Base-by-base conservation (phyloP, 2,888 invertebrate species). In the Biston stratarius region DNA sequence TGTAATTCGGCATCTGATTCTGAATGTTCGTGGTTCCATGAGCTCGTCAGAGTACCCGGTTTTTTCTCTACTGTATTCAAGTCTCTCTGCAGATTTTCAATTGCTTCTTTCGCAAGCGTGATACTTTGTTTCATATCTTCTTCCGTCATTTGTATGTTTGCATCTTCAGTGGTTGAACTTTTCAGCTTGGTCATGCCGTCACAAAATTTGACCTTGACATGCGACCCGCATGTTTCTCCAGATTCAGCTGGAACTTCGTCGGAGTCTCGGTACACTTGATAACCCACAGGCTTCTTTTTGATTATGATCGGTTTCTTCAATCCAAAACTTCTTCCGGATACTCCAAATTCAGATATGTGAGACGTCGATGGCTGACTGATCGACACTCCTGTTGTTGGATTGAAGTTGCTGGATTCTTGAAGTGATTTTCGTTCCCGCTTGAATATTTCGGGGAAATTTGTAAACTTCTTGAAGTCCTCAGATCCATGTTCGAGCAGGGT, bases 161-260 rank as follows among this genome's bases (percentile, higher is more conserved):
- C 44, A 11, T 77, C 76, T 63, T 82, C 82, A 24, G 77, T 74
- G 0, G 68, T 70, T 24, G 84, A 66, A 49, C 75, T 77, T 55
- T 71, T 81, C 69, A 79, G 71, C 59, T 77, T 75, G 5, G 81
- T 71, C 58, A 83, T 80, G 34, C 75, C 81, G 61, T 90, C 87
- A 69, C 92, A 92, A 14, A 92, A 71, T 63, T 90, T 92, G 5
- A 90, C 87, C 77, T 88, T 88, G 14, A 91, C 85, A 79, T 89
- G 87, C 67, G 89, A 85, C 24, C 83, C 83, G 63, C 91, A 91
- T 45, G 80, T 83, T 70, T 89, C 88, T 24, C 78, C 75, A 45
- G 89, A 83, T 71, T 87, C 86, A 10, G 82, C 75, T 64, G 84
- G 77, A n/a, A 84, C 89, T 73, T 90, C 91, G 11, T 87, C 89